Base-by-base conservation (phyloP, 2,797 vertebrate species). In the Macropodus opercularis region DNA sequence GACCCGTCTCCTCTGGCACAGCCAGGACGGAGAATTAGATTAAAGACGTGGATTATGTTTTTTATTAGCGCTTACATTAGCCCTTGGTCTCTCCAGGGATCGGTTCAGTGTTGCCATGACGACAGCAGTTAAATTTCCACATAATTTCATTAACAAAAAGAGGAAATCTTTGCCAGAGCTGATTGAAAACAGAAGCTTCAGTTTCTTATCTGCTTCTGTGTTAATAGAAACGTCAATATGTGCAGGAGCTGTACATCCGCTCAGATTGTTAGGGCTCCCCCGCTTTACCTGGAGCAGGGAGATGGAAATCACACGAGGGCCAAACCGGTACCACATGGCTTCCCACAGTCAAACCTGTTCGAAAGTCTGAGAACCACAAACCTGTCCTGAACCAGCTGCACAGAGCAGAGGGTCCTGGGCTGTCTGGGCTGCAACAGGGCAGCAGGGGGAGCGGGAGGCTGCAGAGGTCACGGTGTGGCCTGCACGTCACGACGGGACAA, bases 221-320 rank as follows among this genome's bases (percentile, higher is more conserved):
- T 24, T 13, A 69, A 26, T 21, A 15, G 3, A 24, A 29, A 73
- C 23, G 17, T 61, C 29, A 11, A 18, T 56, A 32, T 41, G 63
- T 57, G 18, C 26, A 40, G 41, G 23, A 42, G 10, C 72, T 19
- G 13, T 57, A 53, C 72, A 47, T 75, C 70, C 29, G 55, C 21
- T 50, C 50, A n/a, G 40, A 41, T 60, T 18, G 38, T n/a, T 31
- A 32, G 34, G 23, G 62, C 6, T 50, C n/a, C 44, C 59, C 42
- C 24, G 56, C 23, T 26, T 41, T 41, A 64, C 64, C 72, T 54
- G 50, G 10, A 58, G 64, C 46, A 21, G n/a, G 15, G 8, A 48
- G 65, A 80, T 77, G 69, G 43, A 53, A 59, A 71, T 78, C 81
- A 80, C 65, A 72, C 60, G 63, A 38, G 40, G 46, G n/a, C 8